phyloP scores from a whole-genome alignment of 2,797 vertebrate genomes.

The Sus cebifrons region DNA sequence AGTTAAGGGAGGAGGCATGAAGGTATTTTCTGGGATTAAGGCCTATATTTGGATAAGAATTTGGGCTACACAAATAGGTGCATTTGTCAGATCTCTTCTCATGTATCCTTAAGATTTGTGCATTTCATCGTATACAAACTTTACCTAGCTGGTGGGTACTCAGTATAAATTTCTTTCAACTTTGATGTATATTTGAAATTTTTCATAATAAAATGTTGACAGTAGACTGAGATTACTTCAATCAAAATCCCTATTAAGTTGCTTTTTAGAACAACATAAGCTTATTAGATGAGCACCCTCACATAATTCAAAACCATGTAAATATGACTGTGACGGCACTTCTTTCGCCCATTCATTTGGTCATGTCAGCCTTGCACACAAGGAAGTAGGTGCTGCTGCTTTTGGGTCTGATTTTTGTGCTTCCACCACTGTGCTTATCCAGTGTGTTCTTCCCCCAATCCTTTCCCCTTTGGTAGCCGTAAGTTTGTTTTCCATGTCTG shows the following conservation, averaged over 20 bases:
- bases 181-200: not conserved
- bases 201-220: constrained; percentile 11
- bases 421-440: not conserved
- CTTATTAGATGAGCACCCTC: not conserved
- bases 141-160: not conserved
- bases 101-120: not conserved
- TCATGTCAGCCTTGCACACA: not conserved
- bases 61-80: not conserved
- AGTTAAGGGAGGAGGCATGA: not conserved
- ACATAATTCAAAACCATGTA: constrained; percentile 9
- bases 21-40: not conserved
- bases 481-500: not conserved
- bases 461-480: not conserved
- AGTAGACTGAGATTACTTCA: constrained; percentile 9
- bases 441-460: not conserved
- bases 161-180: not conserved
- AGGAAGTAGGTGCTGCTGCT: not conserved
- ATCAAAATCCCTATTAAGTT: constrained; percentile 9
- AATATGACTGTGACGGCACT: not conserved
- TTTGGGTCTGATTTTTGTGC: not conserved
- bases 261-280: constrained; percentile 2
- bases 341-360: not conserved
- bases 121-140: not conserved
- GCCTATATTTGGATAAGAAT: not conserved
- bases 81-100: constrained; percentile 31